Percentiles rank a stretch among this genome's conserved stretches.
Conservation (phyloP, 2,888 invertebrate genomes). For the Flabesymbios commensalis region DNA sequence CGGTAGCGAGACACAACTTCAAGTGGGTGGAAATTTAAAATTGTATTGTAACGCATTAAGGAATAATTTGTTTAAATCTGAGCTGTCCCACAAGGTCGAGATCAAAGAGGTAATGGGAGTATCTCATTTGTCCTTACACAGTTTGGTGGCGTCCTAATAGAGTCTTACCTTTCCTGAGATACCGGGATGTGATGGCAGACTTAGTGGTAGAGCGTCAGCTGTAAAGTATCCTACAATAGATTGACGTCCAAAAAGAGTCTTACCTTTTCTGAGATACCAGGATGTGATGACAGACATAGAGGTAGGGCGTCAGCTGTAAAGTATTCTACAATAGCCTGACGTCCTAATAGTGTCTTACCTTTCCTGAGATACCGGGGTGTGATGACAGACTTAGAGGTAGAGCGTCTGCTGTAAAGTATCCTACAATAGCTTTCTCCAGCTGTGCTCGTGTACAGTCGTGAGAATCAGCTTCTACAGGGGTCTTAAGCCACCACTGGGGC, state of each 20-base stretch:
- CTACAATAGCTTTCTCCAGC: slow-evolving; percentile 34
- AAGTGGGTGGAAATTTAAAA: too few species aligned
- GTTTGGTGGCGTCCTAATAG: too few species aligned
- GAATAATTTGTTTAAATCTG: too few species aligned
- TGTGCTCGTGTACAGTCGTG: slow-evolving; percentile 62
- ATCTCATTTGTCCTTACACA: too few species aligned
- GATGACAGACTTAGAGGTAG: slow-evolving; percentile 28
- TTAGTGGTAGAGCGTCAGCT: slow-evolving; percentile 33
- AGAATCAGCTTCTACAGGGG: slow-evolving; percentile 66
- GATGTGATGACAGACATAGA: slow-evolving; percentile 23
- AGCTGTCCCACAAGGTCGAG: too few species aligned
- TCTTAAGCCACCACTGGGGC: slow-evolving; percentile 32
- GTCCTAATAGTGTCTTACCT: too few species aligned
- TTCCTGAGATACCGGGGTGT: slow-evolving; percentile 36
- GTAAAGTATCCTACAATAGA: slow-evolving; percentile 39
- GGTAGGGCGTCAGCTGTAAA: slow-evolving; percentile 37
- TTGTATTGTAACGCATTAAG: too few species aligned
- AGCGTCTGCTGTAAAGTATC: slow-evolving; percentile 39
- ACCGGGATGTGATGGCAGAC: slow-evolving; percentile 27
- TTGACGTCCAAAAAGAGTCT: too few species aligned
- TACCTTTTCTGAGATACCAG: slow-evolving; percentile 39
- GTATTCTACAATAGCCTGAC: slow-evolving; percentile 36
- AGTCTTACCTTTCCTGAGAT: slow-evolving; percentile 38
- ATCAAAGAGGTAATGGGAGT: too few species aligned
- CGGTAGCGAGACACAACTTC: too few species aligned